A percentile compares a stretch with the other conserved stretches of the same genome.
Evolutionary conservation across 1,140 invertebrate species (phyloP).

Genomic region (Trachymyrmex cornetzi): DNA sequence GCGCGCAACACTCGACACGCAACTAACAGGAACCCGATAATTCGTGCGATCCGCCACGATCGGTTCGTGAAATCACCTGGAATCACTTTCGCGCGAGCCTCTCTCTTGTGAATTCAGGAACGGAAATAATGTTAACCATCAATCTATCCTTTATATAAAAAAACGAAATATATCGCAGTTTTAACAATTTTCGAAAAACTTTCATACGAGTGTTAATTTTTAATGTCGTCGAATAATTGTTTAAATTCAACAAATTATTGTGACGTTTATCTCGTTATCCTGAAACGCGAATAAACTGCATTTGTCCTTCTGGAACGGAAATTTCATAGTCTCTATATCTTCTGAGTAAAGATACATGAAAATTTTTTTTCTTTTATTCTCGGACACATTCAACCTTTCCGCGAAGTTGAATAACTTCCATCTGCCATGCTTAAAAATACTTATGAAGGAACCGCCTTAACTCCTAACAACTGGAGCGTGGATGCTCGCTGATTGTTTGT

Average conservation of each 20-base stretch:
- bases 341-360: background rate
- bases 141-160: background rate
- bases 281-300: background rate
- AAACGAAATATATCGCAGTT: background rate
- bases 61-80: slow-evolving; percentile 51
- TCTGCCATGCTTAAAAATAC: slow-evolving; percentile 28
- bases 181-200: background rate
- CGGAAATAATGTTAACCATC: background rate
- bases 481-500: slow-evolving; percentile 57
- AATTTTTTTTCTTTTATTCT: slow-evolving; percentile 22
- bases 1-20: slow-evolving; percentile 81
- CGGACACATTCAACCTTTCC: background rate
- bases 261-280: background rate
- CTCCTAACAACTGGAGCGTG: slow-evolving; percentile 48
- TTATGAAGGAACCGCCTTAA: slow-evolving; percentile 50
- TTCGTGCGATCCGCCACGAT: slow-evolving; percentile 75
- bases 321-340: background rate
- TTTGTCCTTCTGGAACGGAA: background rate
- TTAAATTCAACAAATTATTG: background rate
- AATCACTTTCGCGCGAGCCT: slow-evolving; percentile 36
- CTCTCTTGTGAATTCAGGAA: slow-evolving; percentile 19
- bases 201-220: background rate
- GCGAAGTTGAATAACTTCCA: slow-evolving; percentile 23
- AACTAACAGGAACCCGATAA: slow-evolving; percentile 84
- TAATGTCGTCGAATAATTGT: background rate